A percentile compares a stretch with the other conserved stretches of the same genome.
phyloP scores from a whole-genome alignment of 2,797 vertebrate species.

The Chloroceryle amazona region DNA sequence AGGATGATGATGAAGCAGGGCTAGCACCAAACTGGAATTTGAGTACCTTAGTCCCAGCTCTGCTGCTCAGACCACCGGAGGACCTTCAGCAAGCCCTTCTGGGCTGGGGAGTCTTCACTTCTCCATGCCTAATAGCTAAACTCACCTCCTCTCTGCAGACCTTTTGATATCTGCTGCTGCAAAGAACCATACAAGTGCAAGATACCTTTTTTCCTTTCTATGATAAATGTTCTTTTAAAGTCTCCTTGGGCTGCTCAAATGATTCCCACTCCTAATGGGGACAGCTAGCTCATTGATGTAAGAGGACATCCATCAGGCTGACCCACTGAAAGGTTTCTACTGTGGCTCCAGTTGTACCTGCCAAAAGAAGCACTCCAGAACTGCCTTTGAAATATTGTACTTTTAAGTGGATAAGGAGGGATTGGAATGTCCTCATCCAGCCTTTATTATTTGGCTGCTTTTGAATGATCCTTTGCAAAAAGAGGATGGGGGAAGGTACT shows the following conservation, averaged over 20 bases:
- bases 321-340: conserved; percentile 58
- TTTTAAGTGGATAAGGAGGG: conserved; percentile 62
- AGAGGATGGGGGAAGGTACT: neutral
- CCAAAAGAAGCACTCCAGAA: conserved; percentile 63
- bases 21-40: neutral
- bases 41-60: neutral
- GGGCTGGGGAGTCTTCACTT: neutral
- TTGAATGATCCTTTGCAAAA: conserved; percentile 62
- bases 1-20: neutral
- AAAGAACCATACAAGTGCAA: neutral
- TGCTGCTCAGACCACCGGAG: neutral
- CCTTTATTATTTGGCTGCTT: conserved; percentile 49
- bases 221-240: conserved; percentile 8
- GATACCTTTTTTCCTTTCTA: neutral
- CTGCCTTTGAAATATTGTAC: conserved; percentile 55
- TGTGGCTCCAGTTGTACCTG: conserved; percentile 20
- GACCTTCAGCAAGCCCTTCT: neutral
- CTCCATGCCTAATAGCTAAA: neutral
- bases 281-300: conserved; percentile 37
- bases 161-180: conserved; percentile 6
- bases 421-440: conserved; percentile 53
- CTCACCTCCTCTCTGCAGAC: neutral
- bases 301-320: conserved; percentile 48
- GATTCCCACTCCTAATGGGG: conserved; percentile 28
- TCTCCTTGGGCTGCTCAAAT: neutral